Base-by-base conservation (phyloP, 2,113 vertebrate genomes). In the Vulpes lagopus region DNA sequence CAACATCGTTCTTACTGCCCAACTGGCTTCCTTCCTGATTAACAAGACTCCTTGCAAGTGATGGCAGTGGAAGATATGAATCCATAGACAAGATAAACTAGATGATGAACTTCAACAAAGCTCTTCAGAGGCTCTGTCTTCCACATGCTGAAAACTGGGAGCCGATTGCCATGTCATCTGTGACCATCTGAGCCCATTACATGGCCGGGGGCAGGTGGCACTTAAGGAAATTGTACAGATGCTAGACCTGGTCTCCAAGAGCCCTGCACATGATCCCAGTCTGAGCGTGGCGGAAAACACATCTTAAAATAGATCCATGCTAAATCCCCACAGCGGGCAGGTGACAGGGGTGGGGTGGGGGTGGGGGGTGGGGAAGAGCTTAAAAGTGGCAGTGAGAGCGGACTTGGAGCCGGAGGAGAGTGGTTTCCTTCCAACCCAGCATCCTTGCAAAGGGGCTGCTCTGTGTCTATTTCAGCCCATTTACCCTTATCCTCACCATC, bases 231-330 rank as follows among this genome's bases (percentile, higher is more conserved):
- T 53, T 60, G 78, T 81, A 16, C 67, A 62, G 64, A 4, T 38
- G 67, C 89, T 62, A 22, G 80, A 32, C 67, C 35, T 5, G 25
- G 86, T 17, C 64, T 89, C 57, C 0, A 27, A 80, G 59, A 93
- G 64, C 69, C 60, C 79, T 67, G 62, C 22, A 43, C 15, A 1
- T 11, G 83, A 60, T 64, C 35, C 89, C 71, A 57, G 6, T 93
- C 91, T 55, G 49, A 80, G 73, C 82, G 22, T 17, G 0, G 22
- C 20, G 4, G 35, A 69, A 95, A 89, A 94, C 53, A 51, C 71
- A 57, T 74, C 87, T 85, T 80, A 95, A 94, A 97, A 94, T 92
- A 97, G 90, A 89, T 69, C 17, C 32, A 14, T 0, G n/a, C n/a
- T 62, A 16, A 71, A 65, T 22, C 57, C 38, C 20, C 14, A 5